Evolutionary conservation across 2,888 invertebrate species (phyloP), one percentile per base, ranked within the genome.

Genomic region (Anodontia alba): DNA sequence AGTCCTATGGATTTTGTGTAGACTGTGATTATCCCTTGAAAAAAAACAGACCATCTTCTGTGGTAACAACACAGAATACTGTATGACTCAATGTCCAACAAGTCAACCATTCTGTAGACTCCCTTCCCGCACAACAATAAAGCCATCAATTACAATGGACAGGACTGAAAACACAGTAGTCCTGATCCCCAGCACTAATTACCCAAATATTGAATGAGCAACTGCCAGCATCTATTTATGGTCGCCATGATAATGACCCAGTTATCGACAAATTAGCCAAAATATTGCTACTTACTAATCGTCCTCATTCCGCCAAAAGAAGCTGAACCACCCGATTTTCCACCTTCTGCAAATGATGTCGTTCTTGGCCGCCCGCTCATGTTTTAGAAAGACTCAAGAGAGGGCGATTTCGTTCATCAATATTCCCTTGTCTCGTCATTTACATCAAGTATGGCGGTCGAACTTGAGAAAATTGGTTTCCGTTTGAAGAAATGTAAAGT

Each of bases 281-380:
- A 42, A 31, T 43, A 7, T 23, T 46, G 12, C 33, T 74, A 91
- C 92, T 90, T 91, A 93, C 92, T 92, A 74, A 91, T 90, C 78
- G 91, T 91, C 80, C 90, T 92, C 90, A 91, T 92, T 83, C 91
- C 91, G 86, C 91, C 91, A 85, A 91, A 92, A 73, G 90, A 87
- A 77, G 91, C 89, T 74, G 89, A 88, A 82, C 90, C 88, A 78
- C 91, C 91, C 62, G 90, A 85, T 91, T 92, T 92, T 84, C 91
- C 92, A 84, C 92, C 92, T 90, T 93, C 92, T 71, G 92, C 92
- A 87, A 93, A 92, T 76, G 92, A 93, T 81, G 92, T 93, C 74
- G 92, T 93, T 87, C 92, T 90, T 71, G 92, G 92, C 85, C 92
- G 90, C 87, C 92, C 92, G 83, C 92, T 93, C 92, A 93, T 92